These are phyloP conservation scores for Scolopax rusticola DNA, from an alignment of 2,797 vertebrate genomes.

Conservation along the genomic window DNA sequence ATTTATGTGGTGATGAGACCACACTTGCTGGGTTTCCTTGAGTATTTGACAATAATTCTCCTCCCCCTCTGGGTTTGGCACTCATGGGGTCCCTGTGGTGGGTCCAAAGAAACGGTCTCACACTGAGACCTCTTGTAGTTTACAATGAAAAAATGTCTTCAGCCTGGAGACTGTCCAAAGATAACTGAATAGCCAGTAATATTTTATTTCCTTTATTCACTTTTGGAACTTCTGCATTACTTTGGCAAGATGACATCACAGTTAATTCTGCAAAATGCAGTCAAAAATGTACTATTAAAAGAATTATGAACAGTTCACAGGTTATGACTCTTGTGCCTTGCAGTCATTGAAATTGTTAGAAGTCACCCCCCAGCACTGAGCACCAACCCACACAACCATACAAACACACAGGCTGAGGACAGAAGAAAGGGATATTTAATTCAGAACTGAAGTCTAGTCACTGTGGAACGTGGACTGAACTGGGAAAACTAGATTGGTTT, in stretches of 20 bases:
- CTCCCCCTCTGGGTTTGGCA: constrained; percentile 64
- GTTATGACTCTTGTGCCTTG: neutral
- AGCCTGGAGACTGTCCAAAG: constrained; percentile 77
- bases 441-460: neutral
- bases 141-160: constrained; percentile 76
- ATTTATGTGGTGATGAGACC: constrained; percentile 79
- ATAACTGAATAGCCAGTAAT: constrained; percentile 71
- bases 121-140: constrained; percentile 62
- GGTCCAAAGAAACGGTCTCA: constrained; percentile 71
- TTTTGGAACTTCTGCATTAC: constrained; percentile 66
- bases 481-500: neutral
- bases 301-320: neutral
- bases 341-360: neutral
- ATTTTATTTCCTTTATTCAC: constrained; percentile 74
- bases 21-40: constrained; percentile 67
- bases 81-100: constrained; percentile 48
- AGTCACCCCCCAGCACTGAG: neutral
- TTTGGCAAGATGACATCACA: constrained; percentile 64
- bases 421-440: neutral
- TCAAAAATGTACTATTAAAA: constrained; percentile 31
- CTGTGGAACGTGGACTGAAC: neutral
- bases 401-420: neutral
- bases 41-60: constrained; percentile 64
- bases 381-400: neutral
- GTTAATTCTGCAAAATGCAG: constrained; percentile 56